These are phyloP conservation scores for Macaria liturata DNA, from an alignment of 2,888 invertebrate species.

Conservation along the genomic window DNA sequence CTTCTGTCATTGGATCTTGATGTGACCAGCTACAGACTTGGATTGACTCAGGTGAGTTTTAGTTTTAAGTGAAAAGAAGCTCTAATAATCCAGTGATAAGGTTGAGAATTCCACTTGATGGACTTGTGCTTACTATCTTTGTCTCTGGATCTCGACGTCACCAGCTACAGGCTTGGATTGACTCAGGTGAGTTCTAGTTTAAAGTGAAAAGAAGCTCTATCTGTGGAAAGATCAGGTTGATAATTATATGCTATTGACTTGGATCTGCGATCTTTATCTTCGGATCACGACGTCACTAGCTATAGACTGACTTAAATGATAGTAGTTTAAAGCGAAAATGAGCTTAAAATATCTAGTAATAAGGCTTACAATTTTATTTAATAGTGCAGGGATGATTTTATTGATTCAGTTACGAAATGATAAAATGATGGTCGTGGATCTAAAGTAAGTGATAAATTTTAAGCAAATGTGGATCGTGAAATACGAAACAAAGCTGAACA, in stretches of 20 bases:
- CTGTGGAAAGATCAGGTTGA: neutral
- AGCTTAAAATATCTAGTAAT: neutral
- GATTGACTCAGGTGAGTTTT: constrained; percentile 93
- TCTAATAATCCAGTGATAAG: neutral
- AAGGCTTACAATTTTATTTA: constrained; percentile 1
- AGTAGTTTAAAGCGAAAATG: neutral
- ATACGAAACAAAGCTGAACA: too few species aligned
- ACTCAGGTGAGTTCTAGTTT: constrained; percentile 89
- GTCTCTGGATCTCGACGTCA: constrained; percentile 84
- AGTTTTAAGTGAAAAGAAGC: neutral
- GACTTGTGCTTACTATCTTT: too few species aligned
- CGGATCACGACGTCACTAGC: constrained; percentile 88
- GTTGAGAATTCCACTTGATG: neutral
- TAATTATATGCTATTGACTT: neutral
- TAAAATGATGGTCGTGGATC: too few species aligned
- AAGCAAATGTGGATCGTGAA: too few species aligned
- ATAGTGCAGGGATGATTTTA: too few species aligned
- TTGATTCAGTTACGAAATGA: too few species aligned
- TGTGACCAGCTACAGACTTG: constrained; percentile 92
- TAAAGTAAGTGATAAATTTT: too few species aligned
- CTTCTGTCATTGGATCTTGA: constrained; percentile 92
- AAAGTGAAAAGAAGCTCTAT: constrained; percentile 1
- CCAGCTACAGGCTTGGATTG: constrained; percentile 94
- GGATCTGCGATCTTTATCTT: too few species aligned
- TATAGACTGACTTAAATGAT: constrained; percentile 96